A percentile compares a stretch with the other conserved stretches of the same genome.
These are phyloP conservation scores for Dryocosmus kuriphilus DNA, from an alignment of 2,888 invertebrate species.

Conservation along the genomic window DNA sequence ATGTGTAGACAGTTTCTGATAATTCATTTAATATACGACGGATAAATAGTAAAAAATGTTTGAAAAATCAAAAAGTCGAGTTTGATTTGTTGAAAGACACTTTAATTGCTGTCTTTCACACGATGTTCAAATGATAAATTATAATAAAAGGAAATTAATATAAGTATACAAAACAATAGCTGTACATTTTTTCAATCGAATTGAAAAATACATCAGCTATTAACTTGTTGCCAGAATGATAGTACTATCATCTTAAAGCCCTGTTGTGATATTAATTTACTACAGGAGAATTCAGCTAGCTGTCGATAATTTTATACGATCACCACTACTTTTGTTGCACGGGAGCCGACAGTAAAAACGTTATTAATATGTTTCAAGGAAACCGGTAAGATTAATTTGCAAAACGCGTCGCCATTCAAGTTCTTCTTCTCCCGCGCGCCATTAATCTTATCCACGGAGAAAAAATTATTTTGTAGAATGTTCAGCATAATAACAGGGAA, in stretches of 20 bases:
- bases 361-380: slow-evolving; percentile 71
- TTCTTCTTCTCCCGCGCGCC: slow-evolving; percentile 66
- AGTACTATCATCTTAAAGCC: background rate
- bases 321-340: background rate
- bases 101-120: no score
- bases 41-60: background rate
- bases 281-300: slow-evolving; percentile 5
- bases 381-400: slow-evolving; percentile 72
- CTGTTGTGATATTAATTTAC: slow-evolving; percentile 14
- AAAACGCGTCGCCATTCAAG: slow-evolving; percentile 69
- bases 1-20: no score
- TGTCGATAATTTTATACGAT: slow-evolving; percentile 49
- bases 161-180: background rate
- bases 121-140: no score
- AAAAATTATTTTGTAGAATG: slow-evolving; percentile 72
- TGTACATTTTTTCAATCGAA: background rate
- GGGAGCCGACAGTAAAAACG: slow-evolving; percentile 52
- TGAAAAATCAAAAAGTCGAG: no score
- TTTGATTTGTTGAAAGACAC: no score
- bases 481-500: slow-evolving; percentile 71
- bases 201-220: background rate
- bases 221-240: slow-evolving; percentile 20
- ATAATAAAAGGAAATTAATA: no score
- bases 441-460: slow-evolving; percentile 69
- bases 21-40: background rate